phyloP scores from a whole-genome alignment of 2,888 invertebrate genomes.

The Zeuzera pyrina region DNA sequence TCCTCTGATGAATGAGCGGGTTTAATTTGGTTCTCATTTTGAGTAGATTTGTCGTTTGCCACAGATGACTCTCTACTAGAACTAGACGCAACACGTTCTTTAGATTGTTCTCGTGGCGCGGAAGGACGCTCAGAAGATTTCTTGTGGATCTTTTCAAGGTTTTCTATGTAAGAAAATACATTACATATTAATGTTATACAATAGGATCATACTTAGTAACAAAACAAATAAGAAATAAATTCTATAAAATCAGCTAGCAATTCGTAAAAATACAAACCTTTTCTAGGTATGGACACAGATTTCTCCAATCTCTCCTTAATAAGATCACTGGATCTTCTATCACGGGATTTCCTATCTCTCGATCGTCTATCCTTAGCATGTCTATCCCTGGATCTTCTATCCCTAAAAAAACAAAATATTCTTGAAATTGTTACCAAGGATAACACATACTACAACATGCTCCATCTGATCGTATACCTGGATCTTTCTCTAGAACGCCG shows the following conservation, averaged over 20 bases:
- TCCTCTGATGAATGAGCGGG: constrained; percentile 52
- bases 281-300: constrained; percentile 62
- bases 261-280: constrained; percentile 29
- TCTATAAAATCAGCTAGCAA: not conserved
- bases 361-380: constrained; percentile 45
- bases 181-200: too few relatives aligned
- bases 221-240: too few relatives aligned
- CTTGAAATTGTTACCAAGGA: constrained; percentile 1
- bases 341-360: constrained; percentile 64
- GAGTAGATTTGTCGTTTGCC: constrained; percentile 45
- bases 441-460: constrained; percentile 4
- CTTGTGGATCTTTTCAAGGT: constrained; percentile 45
- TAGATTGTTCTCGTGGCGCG: constrained; percentile 37
- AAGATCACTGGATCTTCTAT: constrained; percentile 56
- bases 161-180: too few relatives aligned
- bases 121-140: constrained; percentile 51
- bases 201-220: not conserved
- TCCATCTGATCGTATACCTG: constrained; percentile 27
- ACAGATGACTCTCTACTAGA: constrained; percentile 64
- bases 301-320: constrained; percentile 64
- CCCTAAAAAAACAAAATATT: constrained; percentile 26
- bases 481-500: constrained; percentile 41
- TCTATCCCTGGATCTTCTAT: constrained; percentile 60
- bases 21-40: constrained; percentile 39
- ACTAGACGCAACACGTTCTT: constrained; percentile 57